Evolutionary conservation across 2,797 vertebrate genomes (phyloP), one percentile per base, ranked within the genome.

Genomic region (Smutsia gigantea): DNA sequence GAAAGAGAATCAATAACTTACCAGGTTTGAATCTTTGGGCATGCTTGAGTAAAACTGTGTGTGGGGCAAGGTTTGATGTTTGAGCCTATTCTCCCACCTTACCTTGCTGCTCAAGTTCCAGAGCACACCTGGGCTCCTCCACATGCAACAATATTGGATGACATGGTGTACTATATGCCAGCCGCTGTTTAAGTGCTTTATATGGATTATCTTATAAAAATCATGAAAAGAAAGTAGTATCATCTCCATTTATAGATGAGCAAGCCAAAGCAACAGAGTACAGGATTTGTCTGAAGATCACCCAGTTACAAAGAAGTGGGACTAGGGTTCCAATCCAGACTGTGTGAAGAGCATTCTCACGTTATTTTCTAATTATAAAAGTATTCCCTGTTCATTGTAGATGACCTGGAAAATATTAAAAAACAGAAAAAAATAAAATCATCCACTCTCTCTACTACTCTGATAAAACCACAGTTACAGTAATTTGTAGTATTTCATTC

Each of bases 351-450:
- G 10, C 29, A 39, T 92, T 84, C 81, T 94, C 57, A 21, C 4
- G 12, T 94, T 88, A 77, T 46, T 93, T 92, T 55, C 64, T 66
- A 63, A 71, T 87, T 84, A 66, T 83, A 42, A 92, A 92, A 46
- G 5, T 12, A 55, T 64, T 69, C 49, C 46, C 15, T 79, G 23
- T 49, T 87, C 53, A 31, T 27, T 69, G 21, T 90, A 46, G 53
- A 42, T 85, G 72, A 82, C 49, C 29, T 63, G 51, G 9, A 89
- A 96, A 61, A 49, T 42, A 74, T 25, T 42, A 27, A 59, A 85
- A 75, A 61, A 37, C 4, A 23, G 5, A 79, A 84, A 31, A 94
- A 94, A 93, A 66, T 84, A 31, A 69, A 86, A 69, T 12, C 31
- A 57, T 66, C 19, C 11, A 25, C 9, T 46, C 18, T 49, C 39